phyloP scores from a whole-genome alignment of 1,140 invertebrate species.

The Galleria mellonella region DNA sequence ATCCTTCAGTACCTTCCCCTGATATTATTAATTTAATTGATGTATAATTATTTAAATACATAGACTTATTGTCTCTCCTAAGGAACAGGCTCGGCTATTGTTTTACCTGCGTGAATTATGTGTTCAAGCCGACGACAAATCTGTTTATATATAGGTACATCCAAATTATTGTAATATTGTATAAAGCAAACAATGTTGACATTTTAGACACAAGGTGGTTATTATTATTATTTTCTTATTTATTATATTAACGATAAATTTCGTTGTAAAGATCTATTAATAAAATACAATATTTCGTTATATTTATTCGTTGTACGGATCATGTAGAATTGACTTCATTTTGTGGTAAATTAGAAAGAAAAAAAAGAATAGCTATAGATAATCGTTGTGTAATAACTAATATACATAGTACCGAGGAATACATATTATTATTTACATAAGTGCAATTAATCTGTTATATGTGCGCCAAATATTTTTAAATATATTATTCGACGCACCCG shows the following conservation, averaged over 20 bases:
- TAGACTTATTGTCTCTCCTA: no score
- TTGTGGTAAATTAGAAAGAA: neutral
- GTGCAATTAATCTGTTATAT: conserved; percentile 23
- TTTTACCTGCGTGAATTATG: conserved; percentile 38
- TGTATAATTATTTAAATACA: no score
- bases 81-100: conserved; percentile 18
- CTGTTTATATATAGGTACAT: conserved; percentile 34
- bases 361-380: neutral
- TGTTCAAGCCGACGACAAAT: conserved; percentile 37
- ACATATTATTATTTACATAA: conserved; percentile 19
- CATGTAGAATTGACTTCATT: conserved; percentile 11
- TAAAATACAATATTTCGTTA: neutral
- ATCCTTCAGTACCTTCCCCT: no score
- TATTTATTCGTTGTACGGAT: conserved; percentile 8
- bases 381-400: conserved; percentile 9
- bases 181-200: conserved; percentile 32
- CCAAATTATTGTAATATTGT: conserved; percentile 29
- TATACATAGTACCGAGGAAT: conserved; percentile 10
- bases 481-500: neutral
- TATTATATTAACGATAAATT: conserved; percentile 5
- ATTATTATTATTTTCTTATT: conserved; percentile 27
- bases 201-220: conserved; percentile 38
- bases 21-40: no score
- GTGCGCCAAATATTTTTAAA: neutral
- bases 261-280: no score